Conservation (phyloP, 2,113 vertebrate genomes). For the Cichladusa arquata region DNA sequence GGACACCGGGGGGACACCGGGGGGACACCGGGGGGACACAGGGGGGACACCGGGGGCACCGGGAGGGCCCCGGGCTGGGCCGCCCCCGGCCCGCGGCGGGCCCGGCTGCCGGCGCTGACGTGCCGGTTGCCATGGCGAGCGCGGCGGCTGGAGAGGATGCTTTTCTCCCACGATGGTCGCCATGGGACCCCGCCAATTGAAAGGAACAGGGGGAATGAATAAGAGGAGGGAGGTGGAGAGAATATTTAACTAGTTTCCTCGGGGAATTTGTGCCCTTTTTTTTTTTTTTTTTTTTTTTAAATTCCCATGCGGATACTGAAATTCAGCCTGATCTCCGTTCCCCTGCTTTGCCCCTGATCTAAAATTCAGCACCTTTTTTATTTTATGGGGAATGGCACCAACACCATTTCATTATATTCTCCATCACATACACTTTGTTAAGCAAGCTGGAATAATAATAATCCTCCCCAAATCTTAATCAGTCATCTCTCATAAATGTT, state of each 20-base stretch:
- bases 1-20: not conserved
- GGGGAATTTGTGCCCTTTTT: not conserved
- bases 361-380: not conserved
- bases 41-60: not conserved
- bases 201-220: not conserved
- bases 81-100: not conserved
- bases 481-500: fast-evolving
- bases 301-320: not conserved
- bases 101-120: slow-evolving; percentile 52
- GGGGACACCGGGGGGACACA: too few species aligned
- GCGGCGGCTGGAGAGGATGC: slow-evolving; percentile 62
- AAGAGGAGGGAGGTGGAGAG: not conserved
- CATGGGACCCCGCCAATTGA: slow-evolving; percentile 67
- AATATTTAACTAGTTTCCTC: slow-evolving; percentile 27
- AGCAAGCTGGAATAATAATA: not conserved
- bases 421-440: not conserved
- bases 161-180: slow-evolving; percentile 71
- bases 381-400: not conserved
- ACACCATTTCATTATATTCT: not conserved
- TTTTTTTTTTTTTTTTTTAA: not conserved
- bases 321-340: not conserved
- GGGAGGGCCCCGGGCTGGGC: not conserved
- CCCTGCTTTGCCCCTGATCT: not conserved
- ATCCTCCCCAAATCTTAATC: fast-evolving
- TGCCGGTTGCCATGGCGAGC: slow-evolving; percentile 77